These are phyloP conservation scores for Macropus fuliginosus DNA, from an alignment of 2,797 vertebrate species.

Conservation along the genomic window DNA sequence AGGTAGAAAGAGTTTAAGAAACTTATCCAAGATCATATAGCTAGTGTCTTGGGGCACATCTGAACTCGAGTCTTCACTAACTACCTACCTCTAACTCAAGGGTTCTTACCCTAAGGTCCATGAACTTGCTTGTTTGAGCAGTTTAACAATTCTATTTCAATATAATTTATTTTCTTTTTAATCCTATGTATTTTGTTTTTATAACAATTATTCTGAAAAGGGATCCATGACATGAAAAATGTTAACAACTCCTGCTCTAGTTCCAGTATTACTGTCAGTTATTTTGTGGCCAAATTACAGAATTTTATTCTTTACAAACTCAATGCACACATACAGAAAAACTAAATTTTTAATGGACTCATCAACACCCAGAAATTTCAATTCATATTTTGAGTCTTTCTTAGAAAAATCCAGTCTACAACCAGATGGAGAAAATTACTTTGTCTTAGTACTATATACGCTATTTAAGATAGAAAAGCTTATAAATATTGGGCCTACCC, in stretches of 20 bases:
- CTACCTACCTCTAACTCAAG: background rate
- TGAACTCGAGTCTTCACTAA: background rate
- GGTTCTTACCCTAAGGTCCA: background rate
- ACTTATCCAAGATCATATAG: background rate
- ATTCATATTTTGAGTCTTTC: background rate
- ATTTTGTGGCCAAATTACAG: background rate
- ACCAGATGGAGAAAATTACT: background rate
- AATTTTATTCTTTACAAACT: background rate
- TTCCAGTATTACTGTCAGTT: background rate
- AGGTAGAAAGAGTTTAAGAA: background rate
- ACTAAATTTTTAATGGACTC: background rate
- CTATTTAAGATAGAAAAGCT: background rate
- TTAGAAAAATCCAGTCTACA: background rate
- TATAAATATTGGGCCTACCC: background rate
- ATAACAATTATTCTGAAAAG: background rate
- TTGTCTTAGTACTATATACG: background rate
- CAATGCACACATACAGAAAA: background rate
- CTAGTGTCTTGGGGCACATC: background rate
- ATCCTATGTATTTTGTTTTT: background rate
- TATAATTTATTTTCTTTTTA: background rate
- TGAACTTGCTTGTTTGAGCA: background rate
- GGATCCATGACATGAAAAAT: background rate
- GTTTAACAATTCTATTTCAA: background rate
- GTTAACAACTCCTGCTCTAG: background rate
- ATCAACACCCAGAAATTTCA: background rate